Evolutionary conservation across 1,140 invertebrate species (phyloP), one percentile per base, ranked within the genome.

Genomic region (Theocolax elegans): DNA sequence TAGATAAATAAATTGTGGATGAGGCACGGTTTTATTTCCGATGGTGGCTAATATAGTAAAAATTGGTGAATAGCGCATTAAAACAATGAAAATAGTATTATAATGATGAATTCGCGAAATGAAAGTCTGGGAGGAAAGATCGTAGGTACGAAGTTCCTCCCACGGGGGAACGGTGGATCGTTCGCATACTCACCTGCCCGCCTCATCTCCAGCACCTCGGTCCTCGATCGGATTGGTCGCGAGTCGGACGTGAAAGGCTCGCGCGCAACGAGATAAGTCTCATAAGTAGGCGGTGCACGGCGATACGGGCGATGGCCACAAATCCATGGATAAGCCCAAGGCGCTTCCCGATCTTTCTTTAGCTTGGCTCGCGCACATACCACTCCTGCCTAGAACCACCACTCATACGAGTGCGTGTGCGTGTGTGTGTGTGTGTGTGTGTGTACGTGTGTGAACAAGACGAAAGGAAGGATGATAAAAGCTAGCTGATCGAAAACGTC

Each of bases 241-340:
- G 69, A 54, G 64, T 66, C 17, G 54, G 67, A 63, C 25, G 69
- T 62, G 72, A 73, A 59, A 65, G 51, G 58, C 27, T 19, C 31
- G 51, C 64, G 53, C 71, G 62, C 72, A 25, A 74, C 72, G 74
- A 73, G 77, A 80, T 81, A 79, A 77, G 77, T 77, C 77, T 78
- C 78, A 81, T 81, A 79, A 82, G 81, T 80, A 82, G 77, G 81
- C 81, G 75, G 76, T 74, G 79, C 80, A 80, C 80, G n/a, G 31
- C 31, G 79, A 78, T 80, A 78, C 69, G 72, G 71, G 74, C 76
- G 76, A 76, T 80, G 72, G 76, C 73, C 78, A 79, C 80, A 80
- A 81, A 80, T 79, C 79, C 77, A 69, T 58, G 76, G 71, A 56
- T 72, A 71, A 59, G 59, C 64, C 44, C 44, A 53, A 17, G 21